These are phyloP conservation scores for Ptychodera flava DNA, from an alignment of 35 echinoderm and acorn worm species.

Conservation along the genomic window DNA sequence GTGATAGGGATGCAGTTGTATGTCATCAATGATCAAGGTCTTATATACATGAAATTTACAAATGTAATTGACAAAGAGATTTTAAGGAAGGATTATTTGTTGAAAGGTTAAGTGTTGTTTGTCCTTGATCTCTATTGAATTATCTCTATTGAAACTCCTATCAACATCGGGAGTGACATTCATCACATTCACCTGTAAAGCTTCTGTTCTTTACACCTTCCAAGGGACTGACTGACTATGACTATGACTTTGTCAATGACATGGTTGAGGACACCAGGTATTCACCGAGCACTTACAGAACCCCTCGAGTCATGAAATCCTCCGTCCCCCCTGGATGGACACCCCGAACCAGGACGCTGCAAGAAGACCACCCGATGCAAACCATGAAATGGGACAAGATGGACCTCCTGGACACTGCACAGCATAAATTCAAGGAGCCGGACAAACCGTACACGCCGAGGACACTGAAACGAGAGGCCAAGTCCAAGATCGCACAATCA, in stretches of 20 bases:
- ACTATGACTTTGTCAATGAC: neutral
- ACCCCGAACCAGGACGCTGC: neutral
- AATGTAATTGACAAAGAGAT: too few species aligned
- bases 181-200: too few species aligned
- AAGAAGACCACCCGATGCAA: neutral
- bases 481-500: constrained; percentile 74
- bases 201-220: too few species aligned
- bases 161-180: too few species aligned
- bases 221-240: neutral
- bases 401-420: constrained; percentile 66
- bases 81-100: too few species aligned
- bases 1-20: too few species aligned
- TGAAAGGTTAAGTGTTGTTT: too few species aligned
- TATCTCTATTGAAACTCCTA: too few species aligned
- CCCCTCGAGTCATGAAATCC: neutral
- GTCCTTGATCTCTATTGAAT: too few species aligned
- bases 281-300: neutral
- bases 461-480: constrained; percentile 55
- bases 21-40: too few species aligned
- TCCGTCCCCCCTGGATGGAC: neutral
- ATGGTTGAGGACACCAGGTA: neutral
- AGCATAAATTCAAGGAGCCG: constrained; percentile 43
- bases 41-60: too few species aligned
- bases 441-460: constrained; percentile 61
- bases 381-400: neutral